These are phyloP conservation scores for Itoplectis maculator DNA, from an alignment of 2,888 invertebrate species.

Conservation along the genomic window DNA sequence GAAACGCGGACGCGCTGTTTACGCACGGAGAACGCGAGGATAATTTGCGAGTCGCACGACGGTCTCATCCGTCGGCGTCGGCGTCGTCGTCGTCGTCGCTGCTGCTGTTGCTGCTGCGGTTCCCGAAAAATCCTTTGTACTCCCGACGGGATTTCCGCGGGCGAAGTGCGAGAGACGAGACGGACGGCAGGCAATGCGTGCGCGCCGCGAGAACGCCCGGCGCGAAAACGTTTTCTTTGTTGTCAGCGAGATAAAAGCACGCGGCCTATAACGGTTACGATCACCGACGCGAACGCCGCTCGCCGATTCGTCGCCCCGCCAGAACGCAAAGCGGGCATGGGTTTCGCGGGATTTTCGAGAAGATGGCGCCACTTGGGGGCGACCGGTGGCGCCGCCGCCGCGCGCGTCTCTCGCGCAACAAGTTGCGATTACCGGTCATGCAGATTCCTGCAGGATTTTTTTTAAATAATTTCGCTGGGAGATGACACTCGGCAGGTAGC, in stretches of 20 bases:
- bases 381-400: neutral
- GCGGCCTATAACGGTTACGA: constrained; percentile 62
- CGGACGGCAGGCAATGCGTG: too few relatives aligned
- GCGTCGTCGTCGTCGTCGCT: too few relatives aligned
- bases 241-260: constrained; percentile 60
- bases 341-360: neutral
- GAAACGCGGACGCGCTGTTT: constrained; percentile 1
- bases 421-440: neutral
- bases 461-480: neutral
- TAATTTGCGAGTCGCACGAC: constrained; percentile 19
- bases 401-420: neutral
- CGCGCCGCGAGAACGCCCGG: constrained; percentile 9
- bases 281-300: constrained; percentile 41
- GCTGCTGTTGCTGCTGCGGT: too few relatives aligned
- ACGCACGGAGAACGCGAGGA: neutral
- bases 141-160: constrained; percentile 7
- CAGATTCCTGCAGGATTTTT: neutral
- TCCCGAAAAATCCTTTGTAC: constrained; percentile 47
- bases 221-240: constrained; percentile 61
- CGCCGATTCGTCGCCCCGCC: constrained; percentile 39
- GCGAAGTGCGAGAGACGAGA: constrained; percentile 30
- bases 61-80: too few relatives aligned
- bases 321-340: constrained; percentile 35
- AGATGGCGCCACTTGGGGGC: neutral
- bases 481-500: constrained; percentile 35